A percentile compares a stretch with the other conserved stretches of the same genome.
These are phyloP conservation scores for Drosophila longiperda DNA, from an alignment of 2,888 invertebrate genomes.

Conservation along the genomic window DNA sequence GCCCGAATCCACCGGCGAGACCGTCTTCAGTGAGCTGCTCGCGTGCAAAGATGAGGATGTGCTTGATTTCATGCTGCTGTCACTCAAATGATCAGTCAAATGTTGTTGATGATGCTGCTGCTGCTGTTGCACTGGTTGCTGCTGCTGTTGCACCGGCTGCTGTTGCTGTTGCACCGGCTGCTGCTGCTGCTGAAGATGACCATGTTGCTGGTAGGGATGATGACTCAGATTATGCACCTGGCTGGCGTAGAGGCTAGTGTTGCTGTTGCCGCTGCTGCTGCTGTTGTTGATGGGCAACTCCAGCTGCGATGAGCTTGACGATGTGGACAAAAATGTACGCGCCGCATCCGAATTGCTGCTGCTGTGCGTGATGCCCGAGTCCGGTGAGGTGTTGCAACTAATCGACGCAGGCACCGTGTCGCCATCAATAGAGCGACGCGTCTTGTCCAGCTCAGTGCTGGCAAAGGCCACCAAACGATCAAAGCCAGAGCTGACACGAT, in stretches of 20 bases:
- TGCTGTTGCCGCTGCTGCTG: slow-evolving; percentile 16
- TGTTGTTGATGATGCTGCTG: slow-evolving; percentile 72
- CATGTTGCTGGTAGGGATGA: slow-evolving; percentile 66
- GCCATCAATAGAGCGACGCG: slow-evolving; percentile 92
- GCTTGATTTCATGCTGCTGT: slow-evolving; percentile 82
- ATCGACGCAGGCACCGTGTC: slow-evolving; percentile 85
- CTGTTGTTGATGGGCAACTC: slow-evolving; percentile 81
- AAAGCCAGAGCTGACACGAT: slow-evolving; percentile 96
- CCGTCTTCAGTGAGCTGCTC: slow-evolving; percentile 65
- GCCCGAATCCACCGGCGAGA: slow-evolving; percentile 84
- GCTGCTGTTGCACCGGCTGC: slow-evolving; percentile 25
- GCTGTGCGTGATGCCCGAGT: slow-evolving; percentile 93
- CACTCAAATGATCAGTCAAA: slow-evolving; percentile 79
- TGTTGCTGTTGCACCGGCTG: slow-evolving; percentile 44
- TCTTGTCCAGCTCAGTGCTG: slow-evolving; percentile 94
- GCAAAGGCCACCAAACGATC: slow-evolving; percentile 97
- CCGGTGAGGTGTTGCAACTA: slow-evolving; percentile 93
- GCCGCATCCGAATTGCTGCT: slow-evolving; percentile 84
- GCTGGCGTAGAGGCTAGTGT: slow-evolving; percentile 65
- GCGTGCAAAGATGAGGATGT: slow-evolving; percentile 67
- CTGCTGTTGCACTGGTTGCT: slow-evolving; percentile 77
- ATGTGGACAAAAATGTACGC: slow-evolving; percentile 85
- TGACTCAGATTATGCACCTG: slow-evolving; percentile 69
- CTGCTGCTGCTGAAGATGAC: slow-evolving; percentile 73
- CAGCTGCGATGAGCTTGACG: slow-evolving; percentile 85